Evolutionary conservation across 92 coral and sea anemone genomes (phyloP).

Genomic region (Palythoa heliodiscus): DNA sequence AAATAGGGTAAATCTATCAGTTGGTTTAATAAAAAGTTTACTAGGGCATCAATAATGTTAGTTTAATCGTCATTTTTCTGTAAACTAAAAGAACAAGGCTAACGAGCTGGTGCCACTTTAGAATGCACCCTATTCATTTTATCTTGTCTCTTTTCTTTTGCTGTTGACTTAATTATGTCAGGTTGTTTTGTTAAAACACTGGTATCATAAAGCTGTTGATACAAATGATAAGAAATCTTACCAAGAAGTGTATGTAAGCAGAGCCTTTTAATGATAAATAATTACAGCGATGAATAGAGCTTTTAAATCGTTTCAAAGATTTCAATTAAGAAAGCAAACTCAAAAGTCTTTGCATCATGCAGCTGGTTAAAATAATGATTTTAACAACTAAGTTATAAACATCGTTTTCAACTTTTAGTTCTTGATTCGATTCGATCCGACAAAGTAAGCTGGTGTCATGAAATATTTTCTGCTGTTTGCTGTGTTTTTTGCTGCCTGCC

Average conservation of each 20-base stretch:
- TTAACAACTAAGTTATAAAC: not conserved
- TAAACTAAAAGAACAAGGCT: not conserved
- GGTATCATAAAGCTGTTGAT: not conserved
- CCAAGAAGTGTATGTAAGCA: not conserved
- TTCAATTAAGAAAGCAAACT: not conserved
- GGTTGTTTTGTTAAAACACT: not conserved
- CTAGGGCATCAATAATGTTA: too few relatives aligned
- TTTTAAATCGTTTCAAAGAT: not conserved
- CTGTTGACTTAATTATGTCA: not conserved
- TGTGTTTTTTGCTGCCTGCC: not conserved
- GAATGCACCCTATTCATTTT: not conserved
- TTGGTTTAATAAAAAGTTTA: too few relatives aligned
- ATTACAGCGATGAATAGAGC: not conserved
- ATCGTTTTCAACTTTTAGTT: not conserved
- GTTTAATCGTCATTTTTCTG: not conserved
- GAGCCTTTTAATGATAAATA: not conserved
- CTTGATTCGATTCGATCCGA: not conserved
- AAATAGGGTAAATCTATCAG: too few relatives aligned
- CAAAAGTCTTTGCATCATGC: not conserved
- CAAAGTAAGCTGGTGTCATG: not conserved
- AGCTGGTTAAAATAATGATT: not conserved
- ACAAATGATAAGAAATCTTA: not conserved
- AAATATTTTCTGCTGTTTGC: not conserved
- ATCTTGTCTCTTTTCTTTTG: not conserved
- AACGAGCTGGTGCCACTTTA: not conserved